Base-by-base conservation (phyloP, 2,113 vertebrate genomes). In the Muntiacus reevesi region DNA sequence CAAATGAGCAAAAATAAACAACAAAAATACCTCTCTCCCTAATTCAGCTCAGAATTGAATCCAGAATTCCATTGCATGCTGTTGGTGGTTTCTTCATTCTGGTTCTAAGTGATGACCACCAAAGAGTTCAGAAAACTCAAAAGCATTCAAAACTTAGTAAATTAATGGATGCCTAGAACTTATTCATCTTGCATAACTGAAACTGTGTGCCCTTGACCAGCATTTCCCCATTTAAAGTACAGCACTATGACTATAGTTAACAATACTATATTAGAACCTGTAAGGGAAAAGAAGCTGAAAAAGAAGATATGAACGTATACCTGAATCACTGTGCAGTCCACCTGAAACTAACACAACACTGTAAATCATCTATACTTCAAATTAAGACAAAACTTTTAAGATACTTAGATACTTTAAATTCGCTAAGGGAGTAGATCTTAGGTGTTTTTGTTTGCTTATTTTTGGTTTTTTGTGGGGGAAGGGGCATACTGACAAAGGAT, bases 81-180 rank as follows among this genome's bases (percentile, higher is more conserved):
- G 5, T 64, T 36, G 50, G 30, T 60, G 33, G 14, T 40, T 1
- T 28, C 43, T 79, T 28, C 40, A 30, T 78, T 62, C 33, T 64
- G 40, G 2, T 50, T 87, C 27, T 59, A 10, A 16, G n/a, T n/a
- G 84, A 11, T 88, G 17, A 64, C 40, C 6, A 17, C n/a, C 12
- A 14, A 54, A 76, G 64, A 47, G 67, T 74, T 82, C 57, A 25
- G 74, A 87, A 64, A 94, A 33, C 16, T 45, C 27, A 19, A 71
- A 94, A 91, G 47, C 54, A 89, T 47, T 81, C 43, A 33, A 59
- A 94, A 55, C 52, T 83, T 83, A 55, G 13, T 83, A 36, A 54
- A 55, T 55, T 55, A 96, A 36, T 10, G 16, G 16, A 30, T 27
- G 47, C 54, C 11, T 28, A 78, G 36, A 78, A 76, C 27, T 27